Percentiles rank a stretch among this genome's conserved stretches.
Evolutionary conservation across 2,797 vertebrate species (phyloP).

Genomic region (Aratinga solstitialis): DNA sequence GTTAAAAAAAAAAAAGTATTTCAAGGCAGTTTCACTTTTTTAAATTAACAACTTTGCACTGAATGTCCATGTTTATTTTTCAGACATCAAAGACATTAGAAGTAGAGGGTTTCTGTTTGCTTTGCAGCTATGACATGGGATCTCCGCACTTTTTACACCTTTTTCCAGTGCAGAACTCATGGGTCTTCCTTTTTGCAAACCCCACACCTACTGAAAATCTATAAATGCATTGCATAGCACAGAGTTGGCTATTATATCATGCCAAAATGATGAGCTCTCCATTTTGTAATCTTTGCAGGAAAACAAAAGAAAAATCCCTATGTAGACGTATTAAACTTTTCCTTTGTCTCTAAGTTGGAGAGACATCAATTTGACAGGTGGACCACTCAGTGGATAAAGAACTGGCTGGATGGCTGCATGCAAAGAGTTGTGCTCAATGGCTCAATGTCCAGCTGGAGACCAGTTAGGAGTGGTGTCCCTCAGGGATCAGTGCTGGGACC

Average conservation of each 20-base stretch:
- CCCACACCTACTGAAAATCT: neutral
- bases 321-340: neutral
- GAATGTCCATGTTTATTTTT: neutral
- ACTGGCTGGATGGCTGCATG: no score
- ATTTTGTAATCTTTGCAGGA: neutral
- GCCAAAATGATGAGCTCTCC: neutral
- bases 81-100: neutral
- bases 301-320: neutral
- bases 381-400: no score
- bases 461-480: no score
- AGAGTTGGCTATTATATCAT: neutral
- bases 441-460: no score
- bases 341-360: neutral
- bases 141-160: neutral
- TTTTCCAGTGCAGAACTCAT: neutral
- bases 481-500: no score
- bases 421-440: no score
- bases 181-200: neutral
- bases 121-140: neutral
- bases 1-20: neutral
- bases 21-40: neutral
- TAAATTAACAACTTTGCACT: neutral
- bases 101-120: neutral
- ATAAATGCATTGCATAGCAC: neutral
- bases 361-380: no score